Conservation (phyloP, 2,113 vertebrate genomes). For the Tricholaema leucomelas region DNA sequence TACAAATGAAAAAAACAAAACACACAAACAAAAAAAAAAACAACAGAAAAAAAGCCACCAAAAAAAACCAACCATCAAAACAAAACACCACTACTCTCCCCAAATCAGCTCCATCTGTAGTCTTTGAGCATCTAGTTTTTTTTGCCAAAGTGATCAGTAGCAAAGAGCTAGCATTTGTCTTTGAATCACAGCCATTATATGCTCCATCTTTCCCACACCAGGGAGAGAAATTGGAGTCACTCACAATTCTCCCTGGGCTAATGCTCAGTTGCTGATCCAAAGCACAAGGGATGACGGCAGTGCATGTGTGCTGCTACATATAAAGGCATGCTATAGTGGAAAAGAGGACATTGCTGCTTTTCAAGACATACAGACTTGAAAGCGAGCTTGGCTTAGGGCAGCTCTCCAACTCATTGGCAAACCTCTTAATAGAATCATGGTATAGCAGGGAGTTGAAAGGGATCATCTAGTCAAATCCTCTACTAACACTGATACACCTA, state of each 20-base stretch:
- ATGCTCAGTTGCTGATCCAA: neutral
- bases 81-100: neutral
- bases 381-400: neutral
- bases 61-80: too few relatives aligned
- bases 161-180: constrained; percentile 43
- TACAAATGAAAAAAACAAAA: neutral
- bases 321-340: neutral
- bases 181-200: constrained; percentile 8
- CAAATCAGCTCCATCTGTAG: constrained; percentile 35
- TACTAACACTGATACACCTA: too few relatives aligned
- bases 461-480: too few relatives aligned
- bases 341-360: neutral
- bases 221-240: neutral
- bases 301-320: neutral
- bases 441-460: too few relatives aligned
- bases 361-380: constrained; percentile 31
- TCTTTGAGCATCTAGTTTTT: constrained; percentile 20
- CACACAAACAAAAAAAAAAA: neutral
- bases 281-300: neutral
- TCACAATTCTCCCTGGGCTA: neutral
- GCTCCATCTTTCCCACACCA: constrained; percentile 31
- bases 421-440: constrained; percentile 11
- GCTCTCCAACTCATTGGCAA: constrained; percentile 28
- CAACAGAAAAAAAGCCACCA: neutral
- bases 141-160: constrained; percentile 46